These are phyloP conservation scores for Cantharis rustica DNA, from an alignment of 2,888 invertebrate genomes.

Conservation along the genomic window DNA sequence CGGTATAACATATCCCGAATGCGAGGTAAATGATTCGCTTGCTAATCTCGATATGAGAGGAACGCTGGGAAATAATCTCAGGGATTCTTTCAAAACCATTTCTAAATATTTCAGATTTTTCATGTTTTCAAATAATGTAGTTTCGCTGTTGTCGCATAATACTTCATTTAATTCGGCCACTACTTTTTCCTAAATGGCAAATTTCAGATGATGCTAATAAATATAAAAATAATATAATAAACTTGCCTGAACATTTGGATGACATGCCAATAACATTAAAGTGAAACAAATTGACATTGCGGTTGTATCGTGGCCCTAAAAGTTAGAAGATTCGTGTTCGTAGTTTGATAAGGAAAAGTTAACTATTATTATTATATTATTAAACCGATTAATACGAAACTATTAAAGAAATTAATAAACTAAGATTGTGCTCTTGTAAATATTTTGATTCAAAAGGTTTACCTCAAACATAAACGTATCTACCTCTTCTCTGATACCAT, in stretches of 20 bases:
- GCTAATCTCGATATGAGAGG: constrained; percentile 62
- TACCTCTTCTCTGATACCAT: constrained; percentile 65
- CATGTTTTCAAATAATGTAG: constrained; percentile 61
- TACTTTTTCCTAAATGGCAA: neutral
- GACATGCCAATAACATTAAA: constrained; percentile 41
- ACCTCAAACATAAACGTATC: constrained; percentile 69
- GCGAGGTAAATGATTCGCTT: neutral
- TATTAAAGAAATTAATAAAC: too few relatives aligned
- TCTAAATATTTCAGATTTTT: constrained; percentile 67
- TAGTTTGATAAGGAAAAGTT: too few relatives aligned
- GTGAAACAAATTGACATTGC: constrained; percentile 39
- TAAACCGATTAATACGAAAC: too few relatives aligned
- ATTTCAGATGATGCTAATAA: neutral
- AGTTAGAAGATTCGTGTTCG: neutral
- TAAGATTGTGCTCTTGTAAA: too few relatives aligned
- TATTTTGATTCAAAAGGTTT: neutral
- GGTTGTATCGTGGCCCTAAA: neutral
- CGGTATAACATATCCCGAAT: constrained; percentile 3
- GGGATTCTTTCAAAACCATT: constrained; percentile 67
- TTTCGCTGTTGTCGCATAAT: constrained; percentile 41
- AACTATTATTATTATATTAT: too few relatives aligned
- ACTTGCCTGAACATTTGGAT: constrained; percentile 56
- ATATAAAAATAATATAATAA: neutral
- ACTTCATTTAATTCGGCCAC: constrained; percentile 16
- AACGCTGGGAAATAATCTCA: constrained; percentile 69